Evolutionary conservation across 2,113 vertebrate species (phyloP).

Genomic region (Xyrauchen texanus): DNA sequence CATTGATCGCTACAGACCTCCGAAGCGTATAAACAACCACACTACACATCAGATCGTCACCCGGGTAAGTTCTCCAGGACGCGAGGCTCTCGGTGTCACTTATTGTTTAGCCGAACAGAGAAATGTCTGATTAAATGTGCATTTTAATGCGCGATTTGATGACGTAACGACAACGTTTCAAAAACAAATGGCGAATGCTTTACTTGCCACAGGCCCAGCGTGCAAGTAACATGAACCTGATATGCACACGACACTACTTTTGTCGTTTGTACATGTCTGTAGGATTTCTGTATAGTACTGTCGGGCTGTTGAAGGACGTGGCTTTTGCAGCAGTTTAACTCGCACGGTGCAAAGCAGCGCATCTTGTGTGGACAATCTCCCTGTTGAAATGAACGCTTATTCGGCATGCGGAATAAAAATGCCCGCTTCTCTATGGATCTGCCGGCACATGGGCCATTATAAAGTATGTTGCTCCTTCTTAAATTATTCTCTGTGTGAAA

Average conservation of each 20-base stretch:
- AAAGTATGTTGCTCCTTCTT: conserved; percentile 10
- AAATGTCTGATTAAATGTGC: conserved; percentile 65
- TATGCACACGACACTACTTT: not conserved
- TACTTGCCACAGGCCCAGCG: conserved; percentile 57
- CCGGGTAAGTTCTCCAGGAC: conserved; percentile 59
- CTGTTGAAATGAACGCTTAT: conserved; percentile 6
- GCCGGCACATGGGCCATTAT: conserved; percentile 2
- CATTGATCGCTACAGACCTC: conserved; percentile 61
- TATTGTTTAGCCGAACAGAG: conserved; percentile 4
- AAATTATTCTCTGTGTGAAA: too few species aligned
- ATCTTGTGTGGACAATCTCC: not conserved
- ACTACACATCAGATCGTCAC: conserved; percentile 43
- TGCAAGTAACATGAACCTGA: not conserved
- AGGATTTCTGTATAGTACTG: not conserved
- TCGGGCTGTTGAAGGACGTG: not conserved
- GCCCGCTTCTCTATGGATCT: conserved; percentile 3
- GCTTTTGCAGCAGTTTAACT: not conserved
- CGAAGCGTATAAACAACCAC: conserved; percentile 58
- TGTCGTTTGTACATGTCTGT: not conserved
- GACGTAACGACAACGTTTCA: conserved; percentile 84
- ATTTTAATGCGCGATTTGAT: conserved; percentile 90
- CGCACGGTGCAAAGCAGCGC: not conserved
- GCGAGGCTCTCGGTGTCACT: conserved; percentile 4
- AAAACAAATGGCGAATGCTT: conserved; percentile 74
- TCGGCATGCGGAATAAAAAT: not conserved